These are phyloP conservation scores for Palythoa caribaeorum DNA, from an alignment of 92 coral and sea anemone species.

Conservation along the genomic window DNA sequence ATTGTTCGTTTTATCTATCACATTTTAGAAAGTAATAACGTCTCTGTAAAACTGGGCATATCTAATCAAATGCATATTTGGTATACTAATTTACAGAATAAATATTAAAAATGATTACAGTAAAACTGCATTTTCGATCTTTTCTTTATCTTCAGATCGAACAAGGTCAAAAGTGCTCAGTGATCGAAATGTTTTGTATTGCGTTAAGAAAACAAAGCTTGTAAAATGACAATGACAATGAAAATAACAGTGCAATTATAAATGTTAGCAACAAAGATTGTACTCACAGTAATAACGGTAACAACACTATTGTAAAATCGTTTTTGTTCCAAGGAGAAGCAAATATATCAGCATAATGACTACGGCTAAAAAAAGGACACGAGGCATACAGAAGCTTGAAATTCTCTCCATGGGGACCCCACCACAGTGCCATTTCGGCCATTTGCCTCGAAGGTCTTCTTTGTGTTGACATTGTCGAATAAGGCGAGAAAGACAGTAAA, in stretches of 20 bases:
- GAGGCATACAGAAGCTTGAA: conserved; percentile 8
- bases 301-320: background rate
- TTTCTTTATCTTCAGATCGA: background rate
- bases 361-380: conserved; percentile 31
- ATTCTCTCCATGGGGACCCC: conserved; percentile 52
- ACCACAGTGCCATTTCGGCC: conserved; percentile 45
- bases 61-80: background rate
- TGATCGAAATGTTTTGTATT: background rate
- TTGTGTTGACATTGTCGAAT: conserved; percentile 45
- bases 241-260: background rate
- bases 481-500: conserved; percentile 24
- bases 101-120: background rate
- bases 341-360: conserved; percentile 40
- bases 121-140: background rate
- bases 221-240: conserved; percentile 31
- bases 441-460: conserved; percentile 46
- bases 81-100: background rate
- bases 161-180: background rate
- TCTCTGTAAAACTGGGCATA: background rate
- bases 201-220: conserved; percentile 61
- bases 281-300: background rate
- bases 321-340: conserved; percentile 37
- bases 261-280: conserved; percentile 1
- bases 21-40: background rate
- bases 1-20: background rate